A percentile compares a stretch with the other conserved stretches of the same genome.
These are phyloP conservation scores for Nesospiza acunhae DNA, from an alignment of 2,113 vertebrate species.

Conservation along the genomic window DNA sequence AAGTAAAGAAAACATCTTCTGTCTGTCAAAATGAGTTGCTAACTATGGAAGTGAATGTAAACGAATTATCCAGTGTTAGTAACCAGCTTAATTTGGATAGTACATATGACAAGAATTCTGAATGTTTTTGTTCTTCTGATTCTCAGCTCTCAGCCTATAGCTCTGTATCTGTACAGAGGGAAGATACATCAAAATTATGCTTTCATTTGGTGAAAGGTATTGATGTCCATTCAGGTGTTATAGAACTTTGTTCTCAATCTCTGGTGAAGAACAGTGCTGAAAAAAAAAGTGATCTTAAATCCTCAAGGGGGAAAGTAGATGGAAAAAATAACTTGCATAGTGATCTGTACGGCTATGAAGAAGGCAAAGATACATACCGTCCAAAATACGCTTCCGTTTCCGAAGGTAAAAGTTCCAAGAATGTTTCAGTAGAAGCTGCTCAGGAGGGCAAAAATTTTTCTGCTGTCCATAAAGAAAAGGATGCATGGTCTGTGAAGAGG, in stretches of 20 bases:
- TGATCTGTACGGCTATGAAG: neutral
- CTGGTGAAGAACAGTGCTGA: conserved; percentile 2
- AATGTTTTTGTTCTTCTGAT: conserved; percentile 39
- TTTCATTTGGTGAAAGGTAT: conserved; percentile 28
- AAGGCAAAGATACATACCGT: neutral
- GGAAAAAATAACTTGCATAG: neutral
- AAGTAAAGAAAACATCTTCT: neutral
- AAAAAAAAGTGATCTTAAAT: conserved; percentile 21
- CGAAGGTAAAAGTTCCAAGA: neutral
- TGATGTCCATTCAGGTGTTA: conserved; percentile 13
- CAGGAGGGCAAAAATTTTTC: neutral
- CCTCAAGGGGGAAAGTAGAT: neutral
- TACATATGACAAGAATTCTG: conserved; percentile 1
- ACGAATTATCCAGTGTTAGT: conserved; percentile 33
- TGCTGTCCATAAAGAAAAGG: conserved; percentile 9
- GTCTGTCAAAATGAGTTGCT: neutral
- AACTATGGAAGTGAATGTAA: neutral
- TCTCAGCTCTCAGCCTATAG: conserved; percentile 28
- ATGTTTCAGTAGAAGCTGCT: neutral
- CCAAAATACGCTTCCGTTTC: neutral
- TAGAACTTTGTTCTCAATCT: conserved; percentile 44
- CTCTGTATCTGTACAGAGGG: neutral
- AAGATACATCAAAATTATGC: conserved; percentile 32
- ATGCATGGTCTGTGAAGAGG: neutral
- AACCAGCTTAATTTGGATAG: neutral